Evolutionary conservation across 2,888 invertebrate genomes (phyloP), one percentile per base, ranked within the genome.

Genomic region (Epicampocera succincta): DNA sequence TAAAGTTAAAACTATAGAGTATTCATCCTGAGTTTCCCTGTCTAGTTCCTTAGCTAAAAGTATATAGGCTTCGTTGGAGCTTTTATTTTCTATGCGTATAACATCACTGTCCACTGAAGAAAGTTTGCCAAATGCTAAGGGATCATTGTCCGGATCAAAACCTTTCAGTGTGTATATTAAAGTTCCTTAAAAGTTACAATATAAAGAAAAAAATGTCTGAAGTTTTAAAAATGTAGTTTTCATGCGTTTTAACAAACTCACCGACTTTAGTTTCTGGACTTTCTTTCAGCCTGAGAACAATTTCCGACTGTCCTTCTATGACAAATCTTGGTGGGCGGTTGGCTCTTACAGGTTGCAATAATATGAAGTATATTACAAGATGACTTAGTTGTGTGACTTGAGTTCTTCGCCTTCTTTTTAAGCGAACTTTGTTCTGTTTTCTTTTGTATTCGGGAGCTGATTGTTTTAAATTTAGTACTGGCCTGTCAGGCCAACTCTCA

Each of bases 1-100:
- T 87, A 98, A 91, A 2, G 97, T 98, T 87, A 98, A 92, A 85
- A 98, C 96, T 87, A 98, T 92, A 79, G 95, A 94, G 90, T 97
- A 97, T 92, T 97, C 97, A 91, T 97, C 97, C 90, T 95, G 94
- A 74, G 93, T 92, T 96, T 98, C 98, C 91, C 97, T 93, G 92
- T 98, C 98, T 88, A 98, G 93, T 92, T 96, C 95, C 92, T 96
- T 96, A 91, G 95, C 95, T 90, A 98, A 93, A 91, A 95, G 96
- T 88, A 98, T 93, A 91, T 96, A 94, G 86, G 97, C 97, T 93
- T 97, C 96, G 90, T 94, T 95, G 86, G 93, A 92, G 86, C 95
- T 95, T 87, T 94, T 93, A 91, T 94, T 96, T 92, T 97, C 96
- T 87, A 98, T 94, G 89, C 95, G 93, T 89, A 98, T 94, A 84